Base-by-base conservation (phyloP, 1,140 invertebrate genomes). In the Chironomus striatipennis region DNA sequence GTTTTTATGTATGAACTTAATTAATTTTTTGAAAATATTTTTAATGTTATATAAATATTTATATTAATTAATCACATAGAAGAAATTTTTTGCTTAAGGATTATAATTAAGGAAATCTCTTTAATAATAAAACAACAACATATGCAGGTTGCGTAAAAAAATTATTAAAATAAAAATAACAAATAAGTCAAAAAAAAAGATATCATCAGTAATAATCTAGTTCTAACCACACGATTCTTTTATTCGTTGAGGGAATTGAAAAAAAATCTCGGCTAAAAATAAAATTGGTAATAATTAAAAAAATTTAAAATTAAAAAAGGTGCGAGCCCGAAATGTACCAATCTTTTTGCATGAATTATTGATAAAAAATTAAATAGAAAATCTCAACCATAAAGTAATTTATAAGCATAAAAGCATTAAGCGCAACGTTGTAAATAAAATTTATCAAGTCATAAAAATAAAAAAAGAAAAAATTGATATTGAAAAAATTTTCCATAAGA, bases 1-100 rank as follows among this genome's bases (percentile, higher is more conserved):
- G 47, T 57, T 47, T 34, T 34, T 57, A 57, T 57, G 47, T 57
- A 57, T 57, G 47, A 57, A 15, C 47, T n/a, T 57, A 57, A 57
- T 57, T 57, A n/a, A 57, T 57, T 57, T n/a, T 57, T 57, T 57
- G 5, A 57, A 47, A 57, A n/a, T 57, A 57, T 57, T 57, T n/a
- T 57, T 57, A 57, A 57, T 57, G 47, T 57, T 57, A 57, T 57
- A 12, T 57, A 15, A 57, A 57, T n/a, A 57, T 57, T n/a, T 57
- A n/a, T 57, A 57, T 12, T 5, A 57, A 57, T n/a, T 57, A 47
- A 57, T 57, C n/a, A 57, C 47, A 57, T 57, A 57, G 47, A 57
- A 57, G 15, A 57, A 57, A 57, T 57, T 57, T 34, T 34, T 57
- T n/a, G 47, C 47, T 57, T 57, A 57, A 57, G n/a, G 12, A 57